Conservation (phyloP, 37 sponge, comb jelly and placozoan species). For the Beroe forskalii region DNA sequence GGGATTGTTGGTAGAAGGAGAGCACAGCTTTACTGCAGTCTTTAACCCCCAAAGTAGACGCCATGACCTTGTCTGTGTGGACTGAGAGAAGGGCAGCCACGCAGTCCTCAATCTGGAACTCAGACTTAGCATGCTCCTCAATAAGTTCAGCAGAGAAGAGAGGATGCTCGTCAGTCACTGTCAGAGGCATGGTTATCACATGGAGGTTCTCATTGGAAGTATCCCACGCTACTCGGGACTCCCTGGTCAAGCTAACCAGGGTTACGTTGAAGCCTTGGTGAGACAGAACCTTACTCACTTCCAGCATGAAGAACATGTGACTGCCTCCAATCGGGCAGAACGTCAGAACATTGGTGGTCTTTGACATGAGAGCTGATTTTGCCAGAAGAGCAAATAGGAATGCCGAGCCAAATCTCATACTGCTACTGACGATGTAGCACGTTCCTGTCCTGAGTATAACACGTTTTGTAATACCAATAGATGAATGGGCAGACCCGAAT, state of each 20-base stretch:
- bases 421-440: too few species aligned
- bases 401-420: too few species aligned
- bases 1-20: not conserved
- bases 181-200: too few species aligned
- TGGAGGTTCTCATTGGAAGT: not conserved
- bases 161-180: too few species aligned
- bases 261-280: not conserved
- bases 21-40: not conserved
- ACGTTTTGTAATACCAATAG: too few species aligned
- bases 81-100: too few species aligned
- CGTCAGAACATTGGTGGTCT: not conserved
- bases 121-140: not conserved
- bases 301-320: constrained; percentile 23
- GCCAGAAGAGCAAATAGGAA: too few species aligned
- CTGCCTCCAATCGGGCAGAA: not conserved
- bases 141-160: not conserved
- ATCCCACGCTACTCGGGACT: not conserved
- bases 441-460: too few species aligned
- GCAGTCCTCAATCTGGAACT: too few species aligned
- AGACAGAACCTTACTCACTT: not conserved
- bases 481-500: too few species aligned
- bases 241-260: not conserved
- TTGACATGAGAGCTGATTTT: too few species aligned
- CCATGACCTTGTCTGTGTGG: too few species aligned
- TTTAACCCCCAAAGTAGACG: not conserved